Evolutionary conservation across 2,113 vertebrate species (phyloP), one percentile per base, ranked within the genome.

Genomic region (Aix galericulata): DNA sequence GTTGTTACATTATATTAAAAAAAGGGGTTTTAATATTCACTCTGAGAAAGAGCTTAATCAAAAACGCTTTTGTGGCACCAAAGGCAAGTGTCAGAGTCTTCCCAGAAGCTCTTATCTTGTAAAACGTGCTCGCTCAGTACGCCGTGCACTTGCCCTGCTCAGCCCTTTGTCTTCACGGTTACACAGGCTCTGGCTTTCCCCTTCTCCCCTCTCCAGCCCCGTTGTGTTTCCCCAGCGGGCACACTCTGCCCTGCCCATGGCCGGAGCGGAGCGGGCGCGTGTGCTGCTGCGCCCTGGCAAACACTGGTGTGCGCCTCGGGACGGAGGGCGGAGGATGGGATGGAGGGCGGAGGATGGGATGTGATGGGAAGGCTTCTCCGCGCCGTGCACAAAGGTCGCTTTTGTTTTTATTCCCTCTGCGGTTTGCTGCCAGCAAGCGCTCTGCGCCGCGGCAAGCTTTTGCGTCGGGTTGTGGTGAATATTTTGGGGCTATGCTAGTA

Each of bases 301-400:
- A 36, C 42, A 2, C 60, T 59, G 9, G 75, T 56, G 82, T 1
- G 1, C 1, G 73, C 11, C 1, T 60, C 0, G 0, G 8, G 36
- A 31, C 8, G 2, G 13, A 44, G 14, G 29, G 27, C 55, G 63
- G 58, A 46, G 34, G 73, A 50, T 38, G 20, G 89, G 34, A 40
- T 40, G 2, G 11, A 44, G 14, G 29, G 27, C 50, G 59, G 58
- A 46, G 34, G 73, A 50, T 38, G 20, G 89, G 34, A 40, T 38
- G 20, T 87, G 34, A 40, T 40, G 40, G 40, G 40, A 60, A 91
- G 38, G 83, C 78, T 69, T 85, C 86, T 38, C 67, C 93, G 55
- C 25, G 42, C 72, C 27, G 18, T n/a, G 48, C 91, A 53, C 83
- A 74, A 64, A 95, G 90, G 84, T 59, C 89, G 11, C 46, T 26